Base-by-base conservation (phyloP, 2,888 invertebrate species). In the Amiota minor region DNA sequence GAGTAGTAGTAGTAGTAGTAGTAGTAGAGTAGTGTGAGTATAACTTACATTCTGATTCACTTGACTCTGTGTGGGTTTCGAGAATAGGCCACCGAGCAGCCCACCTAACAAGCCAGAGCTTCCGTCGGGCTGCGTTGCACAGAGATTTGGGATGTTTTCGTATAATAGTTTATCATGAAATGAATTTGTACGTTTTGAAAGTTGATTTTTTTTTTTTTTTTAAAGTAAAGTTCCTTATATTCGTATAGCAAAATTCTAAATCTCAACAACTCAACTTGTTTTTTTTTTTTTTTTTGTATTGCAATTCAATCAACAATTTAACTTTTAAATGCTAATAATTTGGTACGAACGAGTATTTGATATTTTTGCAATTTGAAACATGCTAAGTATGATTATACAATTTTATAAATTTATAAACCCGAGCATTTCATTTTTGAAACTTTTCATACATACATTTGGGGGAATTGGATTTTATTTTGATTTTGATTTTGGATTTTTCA, bases 41-140 rank as follows among this genome's bases (percentile, higher is more conserved):
- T 78, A 86, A 89, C 89, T 89, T 89, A 89, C 89, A 86, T 88
- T 87, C 82, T 88, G 85, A 83, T 86, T 86, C 84, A 85, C 88
- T 87, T 88, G 88, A 87, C 75, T 88, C 83, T 86, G 87, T 84
- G 83, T 87, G 83, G 88, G 87, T 87, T 89, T 89, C 82, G 89
- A 88, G 86, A 89, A 89, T 81, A 89, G 88, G 84, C 89, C 89
- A 81, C 89, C 89, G 82, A 89, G 88, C 82, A 89, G 87, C 83
- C 89, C 89, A 84, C 88, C 88, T 87, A 89, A 89, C 84, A 89
- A 86, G 83, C 88, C 89, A 82, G 87, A 82, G 86, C 88, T 82
- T 81, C 88, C 88, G 81, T 89, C 89, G 81, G 88, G 87, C 88
- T 89, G 88, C 86, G 79, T 84, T 78, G 74, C 80, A 72, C 59